phyloP scores from a whole-genome alignment of 1,140 invertebrate species.

The Periplaneta americana region DNA sequence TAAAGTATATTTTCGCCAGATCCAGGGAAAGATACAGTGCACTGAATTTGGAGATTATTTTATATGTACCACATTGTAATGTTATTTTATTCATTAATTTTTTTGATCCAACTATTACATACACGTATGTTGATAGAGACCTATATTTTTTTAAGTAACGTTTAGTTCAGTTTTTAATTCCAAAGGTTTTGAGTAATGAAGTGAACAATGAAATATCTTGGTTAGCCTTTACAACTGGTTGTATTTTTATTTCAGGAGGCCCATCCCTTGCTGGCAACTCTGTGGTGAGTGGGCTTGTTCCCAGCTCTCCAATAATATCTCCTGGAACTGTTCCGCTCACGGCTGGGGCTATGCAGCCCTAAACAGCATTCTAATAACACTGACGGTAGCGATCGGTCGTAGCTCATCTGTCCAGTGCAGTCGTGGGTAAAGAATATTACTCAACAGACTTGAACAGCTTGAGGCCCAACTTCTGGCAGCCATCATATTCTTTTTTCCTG shows the following conservation, averaged over 20 bases:
- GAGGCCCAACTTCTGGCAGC: not conserved
- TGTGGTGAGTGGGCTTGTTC: conserved; percentile 18
- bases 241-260: conserved; percentile 11
- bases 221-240: too few species aligned
- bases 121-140: too few species aligned
- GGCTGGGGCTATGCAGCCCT: conserved; percentile 12
- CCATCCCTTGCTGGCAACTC: conserved; percentile 11
- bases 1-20: too few species aligned
- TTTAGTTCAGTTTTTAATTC: too few species aligned
- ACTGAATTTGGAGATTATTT: too few species aligned
- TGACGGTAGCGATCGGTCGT: not conserved
- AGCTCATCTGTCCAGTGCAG: not conserved
- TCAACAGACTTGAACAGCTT: not conserved
- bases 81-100: too few species aligned
- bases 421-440: not conserved
- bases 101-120: too few species aligned
- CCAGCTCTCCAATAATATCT: conserved; percentile 18
- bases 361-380: not conserved
- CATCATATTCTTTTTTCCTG: not conserved
- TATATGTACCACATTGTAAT: too few species aligned
- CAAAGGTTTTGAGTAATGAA: too few species aligned
- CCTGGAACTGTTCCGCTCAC: conserved; percentile 12
- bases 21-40: too few species aligned
- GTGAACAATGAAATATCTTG: too few species aligned
- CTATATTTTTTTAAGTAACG: too few species aligned